Evolutionary conservation across 2,113 vertebrate species (phyloP), one percentile per base, ranked within the genome.

Genomic region (Hippocampus zosterae): DNA sequence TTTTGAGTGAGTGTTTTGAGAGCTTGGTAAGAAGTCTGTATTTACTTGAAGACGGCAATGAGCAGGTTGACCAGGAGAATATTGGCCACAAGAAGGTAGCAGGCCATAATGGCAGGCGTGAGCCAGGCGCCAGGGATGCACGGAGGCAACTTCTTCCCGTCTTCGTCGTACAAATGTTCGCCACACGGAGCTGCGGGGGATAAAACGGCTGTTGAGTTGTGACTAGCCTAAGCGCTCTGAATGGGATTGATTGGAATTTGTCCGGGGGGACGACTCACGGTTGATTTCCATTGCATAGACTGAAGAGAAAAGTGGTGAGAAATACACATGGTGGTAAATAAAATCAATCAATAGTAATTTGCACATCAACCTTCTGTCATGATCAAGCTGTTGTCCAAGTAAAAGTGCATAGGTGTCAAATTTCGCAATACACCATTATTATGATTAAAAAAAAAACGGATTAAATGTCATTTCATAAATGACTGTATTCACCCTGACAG

Each of bases 201-300:
- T 64, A 83, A 68, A 2, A 10, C 8, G 37, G 21, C 40, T 53
- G 3, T 15, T 44, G 2, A 25, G 40, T 70, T 21, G 40, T 42
- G 40, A 53, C 5, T 4, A 64, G 11, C 70, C 53, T 5, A 37
- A 37, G 33, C 33, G 33, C 5, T 37, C 69, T 65, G 6, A n/a
- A 52, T 8, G 71, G 25, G 1, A 64, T 1, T 19, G 4, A 79
- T 76, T 67, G 48, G 42, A 72, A 48, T 55, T 55, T 55, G 25
- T 62, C 27, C 50, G 62, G 1, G 1, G 53, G 16, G 25, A 67
- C 73, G 88, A 96, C 97, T 98, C 93, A 99, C 97, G 97, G 81
- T 98, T 98, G 71, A 98, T 98, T 94, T 99, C 97, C 97, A 99
- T 99, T 75, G 97, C 97, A 84, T 99, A 99, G 88, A 99, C 97